These are phyloP conservation scores for Dryococelus australis DNA, from an alignment of 2,888 invertebrate species.

Conservation along the genomic window DNA sequence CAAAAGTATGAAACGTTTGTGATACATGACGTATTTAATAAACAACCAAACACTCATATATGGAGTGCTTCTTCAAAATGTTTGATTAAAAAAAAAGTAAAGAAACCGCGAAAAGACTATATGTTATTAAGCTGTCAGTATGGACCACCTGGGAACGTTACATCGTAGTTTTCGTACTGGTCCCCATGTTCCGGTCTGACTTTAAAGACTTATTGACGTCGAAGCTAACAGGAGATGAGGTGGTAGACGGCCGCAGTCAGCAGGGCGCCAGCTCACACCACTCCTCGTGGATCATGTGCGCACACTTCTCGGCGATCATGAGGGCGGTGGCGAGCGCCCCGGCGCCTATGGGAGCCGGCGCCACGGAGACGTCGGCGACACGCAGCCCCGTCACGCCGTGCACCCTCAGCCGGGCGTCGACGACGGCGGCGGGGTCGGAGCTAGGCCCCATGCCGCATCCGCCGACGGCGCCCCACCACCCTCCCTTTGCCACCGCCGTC, in stretches of 20 bases:
- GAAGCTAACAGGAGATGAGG: too few relatives aligned
- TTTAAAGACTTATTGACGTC: too few relatives aligned
- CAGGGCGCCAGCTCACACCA: not conserved
- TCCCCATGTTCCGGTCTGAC: too few relatives aligned
- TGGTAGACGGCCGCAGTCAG: not conserved
- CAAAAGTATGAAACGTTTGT: too few relatives aligned
- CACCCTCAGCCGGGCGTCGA: slow-evolving; percentile 67
- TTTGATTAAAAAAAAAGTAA: too few relatives aligned
- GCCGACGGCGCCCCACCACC: not conserved
- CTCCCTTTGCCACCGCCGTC: not conserved
- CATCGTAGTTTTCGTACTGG: too few relatives aligned
- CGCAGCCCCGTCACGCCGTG: slow-evolving; percentile 56
- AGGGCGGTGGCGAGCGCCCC: slow-evolving; percentile 52
- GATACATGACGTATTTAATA: too few relatives aligned
- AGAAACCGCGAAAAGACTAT: too few relatives aligned
- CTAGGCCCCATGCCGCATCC: slow-evolving; percentile 81
- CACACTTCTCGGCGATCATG: slow-evolving; percentile 52
- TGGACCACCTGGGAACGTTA: too few relatives aligned
- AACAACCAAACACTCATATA: too few relatives aligned
- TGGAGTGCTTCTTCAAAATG: too few relatives aligned
- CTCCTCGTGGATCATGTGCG: slow-evolving; percentile 48
- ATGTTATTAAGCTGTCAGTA: too few relatives aligned
- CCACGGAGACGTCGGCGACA: slow-evolving; percentile 58
- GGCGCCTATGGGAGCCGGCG: slow-evolving; percentile 56
- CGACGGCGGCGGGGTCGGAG: slow-evolving; percentile 79